Conservation (phyloP, 2,888 invertebrate genomes). For the Lypha dubia region DNA sequence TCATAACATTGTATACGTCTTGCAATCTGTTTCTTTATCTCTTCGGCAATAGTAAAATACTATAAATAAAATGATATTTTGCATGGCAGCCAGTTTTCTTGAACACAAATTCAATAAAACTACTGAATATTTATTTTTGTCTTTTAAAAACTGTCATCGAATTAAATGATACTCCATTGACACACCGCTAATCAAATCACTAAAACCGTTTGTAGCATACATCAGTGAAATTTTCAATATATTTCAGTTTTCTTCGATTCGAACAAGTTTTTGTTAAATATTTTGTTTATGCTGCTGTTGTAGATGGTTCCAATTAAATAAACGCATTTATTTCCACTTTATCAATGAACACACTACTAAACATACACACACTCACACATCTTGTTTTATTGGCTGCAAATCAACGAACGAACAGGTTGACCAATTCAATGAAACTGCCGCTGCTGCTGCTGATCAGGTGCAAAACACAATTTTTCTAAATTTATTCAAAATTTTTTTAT, state of each 20-base stretch:
- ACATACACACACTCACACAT: slow-evolving; percentile 9
- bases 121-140: too few species aligned
- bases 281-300: slow-evolving; percentile 31
- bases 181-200: not conserved
- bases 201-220: slow-evolving; percentile 16
- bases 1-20: too few species aligned
- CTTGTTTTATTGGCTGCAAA: not conserved
- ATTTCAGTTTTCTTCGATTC: not conserved
- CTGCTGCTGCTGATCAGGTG: slow-evolving; percentile 59
- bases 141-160: too few species aligned
- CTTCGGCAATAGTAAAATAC: too few species aligned
- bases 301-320: slow-evolving; percentile 64
- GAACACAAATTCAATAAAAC: too few species aligned
- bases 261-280: slow-evolving; percentile 13
- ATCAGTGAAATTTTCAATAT: not conserved
- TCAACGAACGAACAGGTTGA: slow-evolving; percentile 62
- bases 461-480: slow-evolving; percentile 48
- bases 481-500: slow-evolving; percentile 49
- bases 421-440: slow-evolving; percentile 33
- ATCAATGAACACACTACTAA: slow-evolving; percentile 36
- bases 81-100: too few species aligned
- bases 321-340: slow-evolving; percentile 66
- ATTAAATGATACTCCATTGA: not conserved
- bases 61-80: too few species aligned
- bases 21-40: too few species aligned